phyloP scores from a whole-genome alignment of 2,888 invertebrate species.

The Eugnorisma glareosa region DNA sequence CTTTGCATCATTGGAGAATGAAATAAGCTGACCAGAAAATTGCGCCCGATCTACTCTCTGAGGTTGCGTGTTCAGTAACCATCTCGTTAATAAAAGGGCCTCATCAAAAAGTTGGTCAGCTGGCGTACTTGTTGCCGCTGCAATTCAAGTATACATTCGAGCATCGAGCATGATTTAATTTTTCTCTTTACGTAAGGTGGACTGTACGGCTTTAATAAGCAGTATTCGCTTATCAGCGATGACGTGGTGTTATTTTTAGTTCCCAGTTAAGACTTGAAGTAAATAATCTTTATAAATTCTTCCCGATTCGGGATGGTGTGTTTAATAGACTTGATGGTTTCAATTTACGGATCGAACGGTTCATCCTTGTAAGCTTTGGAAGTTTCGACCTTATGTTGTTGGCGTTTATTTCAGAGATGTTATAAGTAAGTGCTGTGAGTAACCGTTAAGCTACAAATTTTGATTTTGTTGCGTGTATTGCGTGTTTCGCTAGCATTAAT shows the following conservation, averaged over 20 bases:
- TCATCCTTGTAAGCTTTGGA: constrained; percentile 8
- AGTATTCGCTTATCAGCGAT: constrained; percentile 76
- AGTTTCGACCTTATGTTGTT: constrained; percentile 44
- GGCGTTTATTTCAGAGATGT: constrained; percentile 22
- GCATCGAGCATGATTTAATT: constrained; percentile 67
- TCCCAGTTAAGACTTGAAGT: constrained; percentile 45
- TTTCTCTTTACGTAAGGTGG: constrained; percentile 73
- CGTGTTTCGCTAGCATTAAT: constrained; percentile 79
- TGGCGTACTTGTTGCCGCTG: constrained; percentile 52
- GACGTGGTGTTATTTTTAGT: constrained; percentile 79
- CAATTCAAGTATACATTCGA: constrained; percentile 54
- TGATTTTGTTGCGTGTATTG: constrained; percentile 71
- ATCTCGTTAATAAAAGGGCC: constrained; percentile 53
- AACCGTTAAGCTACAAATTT: constrained; percentile 74
- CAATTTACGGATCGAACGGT: constrained; percentile 56
- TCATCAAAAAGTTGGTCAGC: constrained; percentile 55
- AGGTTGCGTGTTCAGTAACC: constrained; percentile 54
- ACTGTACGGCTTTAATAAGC: constrained; percentile 73
- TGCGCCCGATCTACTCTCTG: constrained; percentile 66
- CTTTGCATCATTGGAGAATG: constrained; percentile 68
- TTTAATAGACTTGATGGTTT: constrained; percentile 48
- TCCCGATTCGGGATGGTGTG: constrained; percentile 55
- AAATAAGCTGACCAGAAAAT: constrained; percentile 75
- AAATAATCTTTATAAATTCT: constrained; percentile 45
- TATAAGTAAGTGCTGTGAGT: constrained; percentile 43